Evolutionary conservation across 2,888 invertebrate genomes (phyloP), one percentile per base, ranked within the genome.

Genomic region (Dicyrtoma fusca): DNA sequence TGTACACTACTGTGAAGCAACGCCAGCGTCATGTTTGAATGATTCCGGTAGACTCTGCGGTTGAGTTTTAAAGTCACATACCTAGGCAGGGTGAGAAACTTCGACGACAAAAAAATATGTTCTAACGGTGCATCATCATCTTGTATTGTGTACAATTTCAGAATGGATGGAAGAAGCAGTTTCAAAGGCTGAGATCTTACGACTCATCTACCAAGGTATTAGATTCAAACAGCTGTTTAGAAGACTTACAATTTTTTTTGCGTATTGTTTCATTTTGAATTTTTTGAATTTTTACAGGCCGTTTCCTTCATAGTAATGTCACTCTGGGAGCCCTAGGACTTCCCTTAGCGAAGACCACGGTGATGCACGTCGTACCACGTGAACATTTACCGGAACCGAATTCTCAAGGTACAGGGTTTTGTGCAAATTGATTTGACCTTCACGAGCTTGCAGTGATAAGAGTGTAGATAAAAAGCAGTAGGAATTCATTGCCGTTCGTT

Each of bases 301-400:
- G 99, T 83, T 99, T 98, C 89, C 89, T 98, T 84, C 98, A 98
- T 88, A 97, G 97, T 87, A 97, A 97, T 86, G 98, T 98, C 84
- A 97, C 97, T 83, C 89, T 97, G 84, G 95, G 95, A 84, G 98
- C 98, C 82, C 89, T 99, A 83, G 96, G 97, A 83, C 89, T 99
- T 86, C 95, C 96, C 80, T 89, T 93, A 82, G 97, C 97, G 82
- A 97, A 96, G 87, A 98, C 97, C 83, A 97, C 97, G 84, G 98
- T 99, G 84, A 99, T 99, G 98, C 99, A 99, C 88, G 91, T 99
- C 83, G 98, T 99, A 85, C 97, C 98, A 82, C 90, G 98, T 87
- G 99, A 99, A 87, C 97, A 96, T 86, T 88, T 99, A 85, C 98
- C 98, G 83, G 98, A 98, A 88, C 98, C 98, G 83, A 98, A 97